Base-by-base conservation (phyloP, 53 echinoderm and acorn worm genomes). In the Apostichopus leukothele region DNA sequence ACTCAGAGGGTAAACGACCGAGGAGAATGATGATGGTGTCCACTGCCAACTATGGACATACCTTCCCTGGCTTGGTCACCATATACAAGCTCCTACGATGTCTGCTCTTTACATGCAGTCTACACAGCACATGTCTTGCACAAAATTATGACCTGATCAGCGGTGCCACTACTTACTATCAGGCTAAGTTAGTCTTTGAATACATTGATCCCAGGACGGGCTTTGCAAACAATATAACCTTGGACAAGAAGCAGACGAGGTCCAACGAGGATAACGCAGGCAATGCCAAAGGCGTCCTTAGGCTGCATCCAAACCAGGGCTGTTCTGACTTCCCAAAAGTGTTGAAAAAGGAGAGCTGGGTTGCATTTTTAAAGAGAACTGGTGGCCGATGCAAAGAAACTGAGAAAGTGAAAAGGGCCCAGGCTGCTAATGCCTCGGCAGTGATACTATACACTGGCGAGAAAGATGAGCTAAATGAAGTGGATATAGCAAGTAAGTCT, bases 341-440 rank as follows among this genome's bases (percentile, higher is more conserved):
- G 11, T 50, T 67, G 12, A 81, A 51, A 16, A 85, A 85, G 66
- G 67, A 85, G 50, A 85, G 66, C 50, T 85, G 85, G 85, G 85
- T 85, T 12, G 85, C 85, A 9, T 85, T 85, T 22, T 67, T 85
- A 23, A 85, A 67, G 66, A 85, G 85, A 50, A 67, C 85, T 26
- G 85, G 85, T 18, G 85, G 85, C 5, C 67, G 67, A 5, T 85
- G 85, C 67, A 85, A 85, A 67, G 85, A 85, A 50, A 67, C 85
- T 23, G 91, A 89, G 67, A 91, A 91, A 75, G 75, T 91, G 61
- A 75, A 75, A 66, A 75, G 83, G 51, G 91, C 91, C 4, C 83
- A 91, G 53, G 75, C 83, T 23, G 91, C 83, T 20, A 91, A 91
- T 18, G 91, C 91, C 21, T 91, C 91, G 1, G 91, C 91, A 51